Evolutionary conservation across 2,113 vertebrate genomes (phyloP).

Genomic region (Todiramphus saurophagus): DNA sequence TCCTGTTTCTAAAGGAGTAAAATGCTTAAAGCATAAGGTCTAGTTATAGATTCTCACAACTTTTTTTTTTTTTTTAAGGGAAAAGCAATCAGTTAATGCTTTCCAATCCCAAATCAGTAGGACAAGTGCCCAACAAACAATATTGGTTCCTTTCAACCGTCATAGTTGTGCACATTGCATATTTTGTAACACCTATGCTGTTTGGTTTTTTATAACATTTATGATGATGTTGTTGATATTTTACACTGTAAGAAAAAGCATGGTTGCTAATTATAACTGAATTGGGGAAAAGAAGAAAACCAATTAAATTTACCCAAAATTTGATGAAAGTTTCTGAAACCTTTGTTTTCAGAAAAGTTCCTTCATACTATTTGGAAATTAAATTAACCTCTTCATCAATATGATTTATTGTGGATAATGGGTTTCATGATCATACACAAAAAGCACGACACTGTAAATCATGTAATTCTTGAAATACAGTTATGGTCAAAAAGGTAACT

Average conservation of each 20-base stretch:
- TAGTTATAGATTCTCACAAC: neutral
- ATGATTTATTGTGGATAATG: neutral
- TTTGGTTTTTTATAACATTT: neutral
- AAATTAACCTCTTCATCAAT: neutral
- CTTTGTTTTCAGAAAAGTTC: neutral
- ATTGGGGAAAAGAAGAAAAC: neutral
- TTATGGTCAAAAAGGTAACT: neutral
- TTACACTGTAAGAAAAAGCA: neutral
- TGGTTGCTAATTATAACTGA: neutral
- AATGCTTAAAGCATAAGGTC: neutral
- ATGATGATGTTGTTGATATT: neutral
- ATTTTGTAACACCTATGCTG: neutral
- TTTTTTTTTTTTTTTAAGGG: no score
- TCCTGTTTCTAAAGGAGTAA: neutral
- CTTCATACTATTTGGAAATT: neutral
- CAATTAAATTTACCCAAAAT: neutral
- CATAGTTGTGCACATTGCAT: neutral
- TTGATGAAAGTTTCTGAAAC: neutral
- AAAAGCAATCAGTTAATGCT: neutral
- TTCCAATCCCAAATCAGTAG: neutral
- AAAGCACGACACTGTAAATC: neutral
- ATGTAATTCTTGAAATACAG: neutral
- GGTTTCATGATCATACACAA: neutral
- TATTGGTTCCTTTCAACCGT: neutral
- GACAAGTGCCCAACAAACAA: neutral